Evolutionary conservation across 2,888 invertebrate genomes (phyloP), one percentile per base, ranked within the genome.

Genomic region (Tipula vernalis): DNA sequence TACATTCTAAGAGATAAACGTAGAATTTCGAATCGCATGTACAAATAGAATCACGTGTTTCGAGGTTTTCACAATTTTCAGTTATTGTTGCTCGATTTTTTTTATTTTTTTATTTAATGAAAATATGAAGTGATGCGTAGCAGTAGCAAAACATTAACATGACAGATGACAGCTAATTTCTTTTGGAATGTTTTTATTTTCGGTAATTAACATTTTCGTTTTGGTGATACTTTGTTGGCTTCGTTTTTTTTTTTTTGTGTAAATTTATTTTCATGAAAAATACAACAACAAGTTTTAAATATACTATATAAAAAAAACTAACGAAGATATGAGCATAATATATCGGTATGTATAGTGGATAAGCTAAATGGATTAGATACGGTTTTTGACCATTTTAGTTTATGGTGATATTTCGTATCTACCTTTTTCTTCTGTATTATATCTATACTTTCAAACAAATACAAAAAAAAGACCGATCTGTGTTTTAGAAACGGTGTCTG

Each of bases 111-210:
- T 39, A 84, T 84, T 84, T 39, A 84, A 84, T 84, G 41, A 84
- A 41, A 84, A 85, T 42, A 85, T 42, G 39, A 85, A 85, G 41
- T 42, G 85, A 85, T 85, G 85, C 85, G 85, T 85, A 85, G 85
- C 84, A 36, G 41, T 84, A 36, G 36, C 39, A 36, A 84, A 84
- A 84, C 84, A 84, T 84, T 41, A 84, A 84, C 84, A 85, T 85
- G 85, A 85, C 85, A 85, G 85, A 85, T 85, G 85, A 85, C 85
- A 85, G 85, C 85, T 42, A 85, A 85, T 84, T 84, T 84, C 84
- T 84, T 84, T 84, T 84, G 84, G 84, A 84, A 84, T 84, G 84
- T 84, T 84, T 84, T 84, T 41, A 84, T 84, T 84, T 84, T 84
- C 84, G 84, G 84, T 84, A 84, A 84, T 84, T 84, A 84, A 84